These are phyloP conservation scores for Ephialtes manifestator DNA, from an alignment of 2,888 invertebrate species.

Conservation along the genomic window DNA sequence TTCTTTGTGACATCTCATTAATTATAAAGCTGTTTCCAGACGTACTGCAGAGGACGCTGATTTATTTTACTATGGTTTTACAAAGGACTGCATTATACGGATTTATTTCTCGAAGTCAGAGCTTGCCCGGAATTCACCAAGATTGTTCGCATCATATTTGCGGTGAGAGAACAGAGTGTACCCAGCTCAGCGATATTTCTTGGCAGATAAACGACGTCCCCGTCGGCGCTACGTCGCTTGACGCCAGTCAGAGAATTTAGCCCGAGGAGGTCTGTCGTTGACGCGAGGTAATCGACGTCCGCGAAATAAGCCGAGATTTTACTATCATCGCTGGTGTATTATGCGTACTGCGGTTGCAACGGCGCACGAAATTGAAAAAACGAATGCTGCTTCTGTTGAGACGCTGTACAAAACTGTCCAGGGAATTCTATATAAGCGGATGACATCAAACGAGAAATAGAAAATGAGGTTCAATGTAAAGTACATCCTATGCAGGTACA, in stretches of 20 bases:
- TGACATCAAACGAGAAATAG: background rate
- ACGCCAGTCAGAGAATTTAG: constrained; percentile 47
- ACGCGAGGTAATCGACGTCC: constrained; percentile 67
- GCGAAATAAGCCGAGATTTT: constrained; percentile 43
- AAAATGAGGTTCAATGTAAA: background rate
- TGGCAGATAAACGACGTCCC: constrained; percentile 30
- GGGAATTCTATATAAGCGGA: constrained; percentile 11
- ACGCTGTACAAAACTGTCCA: background rate
- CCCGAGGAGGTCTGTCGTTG: constrained; percentile 60
- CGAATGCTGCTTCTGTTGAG: constrained; percentile 14
- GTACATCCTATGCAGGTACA: background rate
- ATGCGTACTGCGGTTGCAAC: constrained; percentile 61
- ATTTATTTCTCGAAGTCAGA: background rate
- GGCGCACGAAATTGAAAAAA: constrained; percentile 64
- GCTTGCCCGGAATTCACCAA: background rate
- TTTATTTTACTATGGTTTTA: background rate
- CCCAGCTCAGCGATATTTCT: constrained; percentile 14
- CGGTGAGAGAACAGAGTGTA: background rate
- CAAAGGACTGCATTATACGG: background rate
- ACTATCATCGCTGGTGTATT: constrained; percentile 48
- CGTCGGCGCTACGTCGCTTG: constrained; percentile 27
- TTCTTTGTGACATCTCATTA: background rate
- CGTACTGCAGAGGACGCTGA: background rate
- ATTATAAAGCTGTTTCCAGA: background rate
- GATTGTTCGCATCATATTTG: constrained; percentile 5